These are phyloP conservation scores for Sciurus vulgaris DNA, from an alignment of 2,797 vertebrate species.

Conservation along the genomic window DNA sequence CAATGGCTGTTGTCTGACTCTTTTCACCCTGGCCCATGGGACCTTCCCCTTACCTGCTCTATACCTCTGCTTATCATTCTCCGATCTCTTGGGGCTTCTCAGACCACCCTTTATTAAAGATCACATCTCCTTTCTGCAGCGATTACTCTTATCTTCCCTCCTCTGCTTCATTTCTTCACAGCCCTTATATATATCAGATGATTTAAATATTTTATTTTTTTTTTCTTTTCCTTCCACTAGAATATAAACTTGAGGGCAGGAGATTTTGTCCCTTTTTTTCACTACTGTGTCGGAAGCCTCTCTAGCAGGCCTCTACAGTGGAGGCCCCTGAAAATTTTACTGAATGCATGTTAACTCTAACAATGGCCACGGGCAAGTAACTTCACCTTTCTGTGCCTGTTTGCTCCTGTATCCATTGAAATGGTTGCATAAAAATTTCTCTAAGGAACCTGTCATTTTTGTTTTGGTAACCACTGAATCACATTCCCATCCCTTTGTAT, in stretches of 20 bases:
- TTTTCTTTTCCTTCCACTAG: not conserved
- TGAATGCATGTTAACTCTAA: not conserved
- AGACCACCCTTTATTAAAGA: not conserved
- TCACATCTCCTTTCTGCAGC: not conserved
- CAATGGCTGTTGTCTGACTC: no score
- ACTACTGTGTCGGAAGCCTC: not conserved
- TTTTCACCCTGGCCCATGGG: not conserved
- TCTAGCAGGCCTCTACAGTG: not conserved
- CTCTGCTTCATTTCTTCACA: not conserved
- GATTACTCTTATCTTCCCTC: not conserved
- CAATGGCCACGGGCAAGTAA: not conserved
- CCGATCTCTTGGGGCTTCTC: not conserved
- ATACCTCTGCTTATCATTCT: not conserved
- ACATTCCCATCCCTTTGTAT: no score
- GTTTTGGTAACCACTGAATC: no score
- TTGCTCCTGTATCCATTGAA: no score
- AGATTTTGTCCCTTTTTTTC: not conserved
- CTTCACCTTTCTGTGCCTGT: not conserved
- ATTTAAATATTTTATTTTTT: not conserved
- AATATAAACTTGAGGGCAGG: no score
- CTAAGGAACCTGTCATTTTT: not conserved
- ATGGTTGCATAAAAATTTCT: constrained; percentile 19
- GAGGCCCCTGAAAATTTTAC: constrained; percentile 33
- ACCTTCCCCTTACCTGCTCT: not conserved
- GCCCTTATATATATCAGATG: not conserved